phyloP scores from a whole-genome alignment of 2,797 vertebrate species.

The Molossus molossus region DNA sequence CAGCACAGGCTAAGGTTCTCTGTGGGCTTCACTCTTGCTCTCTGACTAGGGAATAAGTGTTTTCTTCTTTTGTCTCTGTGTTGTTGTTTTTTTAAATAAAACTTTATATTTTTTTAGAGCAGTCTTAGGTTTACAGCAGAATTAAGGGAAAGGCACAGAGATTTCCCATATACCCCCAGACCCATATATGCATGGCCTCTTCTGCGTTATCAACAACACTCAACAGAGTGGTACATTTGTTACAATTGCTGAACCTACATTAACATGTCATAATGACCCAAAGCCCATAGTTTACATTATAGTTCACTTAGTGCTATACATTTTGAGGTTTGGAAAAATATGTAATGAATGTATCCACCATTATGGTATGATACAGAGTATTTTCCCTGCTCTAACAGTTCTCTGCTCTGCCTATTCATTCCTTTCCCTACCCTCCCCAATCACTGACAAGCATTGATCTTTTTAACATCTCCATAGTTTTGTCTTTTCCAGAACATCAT shows the following conservation, averaged over 20 bases:
- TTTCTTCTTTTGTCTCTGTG: neutral
- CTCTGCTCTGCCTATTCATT: neutral
- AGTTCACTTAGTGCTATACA: neutral
- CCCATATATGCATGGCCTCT: neutral
- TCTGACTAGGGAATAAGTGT: neutral
- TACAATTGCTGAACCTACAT: neutral
- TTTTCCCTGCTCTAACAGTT: neutral
- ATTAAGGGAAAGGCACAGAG: neutral
- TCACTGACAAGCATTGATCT: neutral
- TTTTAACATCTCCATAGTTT: neutral
- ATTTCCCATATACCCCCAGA: neutral
- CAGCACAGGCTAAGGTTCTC: neutral
- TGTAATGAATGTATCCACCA: neutral
- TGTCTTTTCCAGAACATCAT: neutral
- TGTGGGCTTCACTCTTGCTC: neutral
- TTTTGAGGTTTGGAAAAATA: neutral
- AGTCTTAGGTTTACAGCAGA: conserved; percentile 20
- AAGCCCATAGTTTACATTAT: neutral
- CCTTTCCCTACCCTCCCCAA: neutral
- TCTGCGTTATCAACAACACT: neutral
- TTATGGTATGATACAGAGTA: neutral
- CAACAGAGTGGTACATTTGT: neutral
- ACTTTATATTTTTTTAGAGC: neutral
- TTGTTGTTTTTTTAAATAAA: neutral
- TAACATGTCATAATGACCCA: neutral